A percentile compares a stretch with the other conserved stretches of the same genome.
Evolutionary conservation across 2,113 vertebrate genomes (phyloP).

Genomic region (Gallinago paraguaiae): DNA sequence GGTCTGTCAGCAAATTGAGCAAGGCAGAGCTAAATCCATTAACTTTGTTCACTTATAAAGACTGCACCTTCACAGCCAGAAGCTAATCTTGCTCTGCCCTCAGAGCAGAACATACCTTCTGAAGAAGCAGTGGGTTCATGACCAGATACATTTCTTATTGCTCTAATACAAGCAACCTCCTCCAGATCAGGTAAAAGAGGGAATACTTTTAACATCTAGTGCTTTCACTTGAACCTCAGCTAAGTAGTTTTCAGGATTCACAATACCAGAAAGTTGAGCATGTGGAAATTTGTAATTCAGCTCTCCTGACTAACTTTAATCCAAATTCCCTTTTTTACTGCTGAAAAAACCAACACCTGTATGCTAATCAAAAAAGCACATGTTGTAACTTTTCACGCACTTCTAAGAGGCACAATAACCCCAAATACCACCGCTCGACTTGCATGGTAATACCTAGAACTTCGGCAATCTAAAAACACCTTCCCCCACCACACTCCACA

Average conservation of each 20-base stretch:
- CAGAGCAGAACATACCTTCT: neutral
- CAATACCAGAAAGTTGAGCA: neutral
- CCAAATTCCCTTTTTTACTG: neutral
- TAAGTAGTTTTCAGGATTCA: neutral
- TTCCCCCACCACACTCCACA: neutral
- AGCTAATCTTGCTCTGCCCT: neutral
- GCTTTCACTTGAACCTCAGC: neutral
- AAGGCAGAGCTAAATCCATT: neutral
- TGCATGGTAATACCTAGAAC: neutral
- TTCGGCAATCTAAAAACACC: neutral
- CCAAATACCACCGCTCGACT: fast-evolving
- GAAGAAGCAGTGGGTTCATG: neutral
- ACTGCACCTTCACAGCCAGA: neutral
- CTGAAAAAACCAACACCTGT: neutral
- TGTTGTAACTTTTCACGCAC: fast-evolving
- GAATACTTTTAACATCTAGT: neutral
- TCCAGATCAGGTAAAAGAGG: neutral
- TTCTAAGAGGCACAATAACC: neutral
- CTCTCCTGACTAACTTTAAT: neutral
- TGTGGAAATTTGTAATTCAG: neutral
- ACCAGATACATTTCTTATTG: neutral
- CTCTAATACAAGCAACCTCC: neutral
- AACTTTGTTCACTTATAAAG: neutral
- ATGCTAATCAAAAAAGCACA: neutral
- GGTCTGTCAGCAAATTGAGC: neutral